These are phyloP conservation scores for Anguilla obscura DNA, from an alignment of 2,797 vertebrate genomes.

Conservation along the genomic window DNA sequence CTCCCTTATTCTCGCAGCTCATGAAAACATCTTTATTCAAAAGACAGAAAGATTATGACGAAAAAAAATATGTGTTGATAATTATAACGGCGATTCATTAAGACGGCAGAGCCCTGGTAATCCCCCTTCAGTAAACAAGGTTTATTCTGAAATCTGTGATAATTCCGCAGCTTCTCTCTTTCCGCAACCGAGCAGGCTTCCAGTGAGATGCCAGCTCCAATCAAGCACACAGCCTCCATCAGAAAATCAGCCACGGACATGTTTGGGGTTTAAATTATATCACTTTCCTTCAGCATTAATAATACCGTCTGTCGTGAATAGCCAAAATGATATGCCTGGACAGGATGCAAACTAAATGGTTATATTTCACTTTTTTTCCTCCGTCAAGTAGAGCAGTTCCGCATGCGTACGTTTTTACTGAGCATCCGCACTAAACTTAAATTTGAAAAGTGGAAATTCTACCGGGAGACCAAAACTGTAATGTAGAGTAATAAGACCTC, in stretches of 20 bases:
- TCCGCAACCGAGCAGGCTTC: not conserved
- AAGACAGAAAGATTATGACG: slow-evolving; percentile 10
- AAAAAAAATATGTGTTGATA: not conserved
- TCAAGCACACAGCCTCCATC: not conserved
- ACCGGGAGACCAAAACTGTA: not conserved
- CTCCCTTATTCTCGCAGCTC: not conserved
- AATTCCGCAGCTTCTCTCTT: not conserved
- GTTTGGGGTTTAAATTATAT: not conserved
- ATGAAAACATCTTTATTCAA: slow-evolving; percentile 19
- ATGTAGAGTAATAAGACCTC: not conserved
- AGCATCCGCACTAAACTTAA: not conserved
- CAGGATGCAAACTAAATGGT: not conserved
- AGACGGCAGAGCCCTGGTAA: not conserved
- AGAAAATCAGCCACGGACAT: not conserved
- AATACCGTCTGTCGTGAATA: not conserved
- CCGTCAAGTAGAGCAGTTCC: not conserved
- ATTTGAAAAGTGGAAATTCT: not conserved
- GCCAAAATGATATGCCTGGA: not conserved
- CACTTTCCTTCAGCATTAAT: not conserved
- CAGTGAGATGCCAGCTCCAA: not conserved
- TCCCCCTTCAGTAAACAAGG: not conserved
- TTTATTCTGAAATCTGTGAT: not conserved
- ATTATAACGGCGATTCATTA: not conserved
- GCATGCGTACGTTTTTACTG: not conserved
- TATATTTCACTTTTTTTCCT: not conserved